These are phyloP conservation scores for Gulo gulo DNA, from an alignment of 2,113 vertebrate species.

Conservation along the genomic window DNA sequence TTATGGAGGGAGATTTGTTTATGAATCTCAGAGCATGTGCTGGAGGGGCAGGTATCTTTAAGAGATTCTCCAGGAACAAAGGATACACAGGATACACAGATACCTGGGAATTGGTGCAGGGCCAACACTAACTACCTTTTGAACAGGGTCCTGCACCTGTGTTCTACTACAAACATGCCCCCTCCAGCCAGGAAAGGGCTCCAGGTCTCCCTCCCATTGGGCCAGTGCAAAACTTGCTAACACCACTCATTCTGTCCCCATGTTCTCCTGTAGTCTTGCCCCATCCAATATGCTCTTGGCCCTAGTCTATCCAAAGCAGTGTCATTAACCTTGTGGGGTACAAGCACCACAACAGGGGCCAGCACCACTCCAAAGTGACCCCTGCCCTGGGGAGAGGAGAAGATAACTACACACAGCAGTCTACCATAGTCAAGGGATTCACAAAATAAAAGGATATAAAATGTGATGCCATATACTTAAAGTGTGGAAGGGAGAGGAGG, in stretches of 20 bases:
- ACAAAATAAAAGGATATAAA: neutral
- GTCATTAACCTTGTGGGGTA: neutral
- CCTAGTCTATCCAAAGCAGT: neutral
- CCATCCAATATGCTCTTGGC: neutral
- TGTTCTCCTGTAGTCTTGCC: neutral
- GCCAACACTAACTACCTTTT: neutral
- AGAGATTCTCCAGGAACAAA: neutral
- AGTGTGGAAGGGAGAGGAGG: neutral
- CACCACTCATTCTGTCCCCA: neutral
- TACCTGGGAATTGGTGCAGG: neutral
- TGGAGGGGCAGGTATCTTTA: neutral
- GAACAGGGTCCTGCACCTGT: neutral
- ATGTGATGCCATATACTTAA: neutral
- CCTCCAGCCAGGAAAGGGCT: neutral
- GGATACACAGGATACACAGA: neutral
- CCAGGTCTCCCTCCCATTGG: neutral
- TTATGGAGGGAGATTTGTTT: neutral
- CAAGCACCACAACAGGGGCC: neutral
- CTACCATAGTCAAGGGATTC: neutral
- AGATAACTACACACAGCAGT: neutral
- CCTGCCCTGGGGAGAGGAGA: neutral
- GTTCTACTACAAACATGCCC: neutral
- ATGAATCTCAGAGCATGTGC: neutral
- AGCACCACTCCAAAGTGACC: neutral
- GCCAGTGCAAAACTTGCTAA: neutral